Base-by-base conservation (phyloP, 2,888 invertebrate genomes). In the Gastrophysa polygoni region DNA sequence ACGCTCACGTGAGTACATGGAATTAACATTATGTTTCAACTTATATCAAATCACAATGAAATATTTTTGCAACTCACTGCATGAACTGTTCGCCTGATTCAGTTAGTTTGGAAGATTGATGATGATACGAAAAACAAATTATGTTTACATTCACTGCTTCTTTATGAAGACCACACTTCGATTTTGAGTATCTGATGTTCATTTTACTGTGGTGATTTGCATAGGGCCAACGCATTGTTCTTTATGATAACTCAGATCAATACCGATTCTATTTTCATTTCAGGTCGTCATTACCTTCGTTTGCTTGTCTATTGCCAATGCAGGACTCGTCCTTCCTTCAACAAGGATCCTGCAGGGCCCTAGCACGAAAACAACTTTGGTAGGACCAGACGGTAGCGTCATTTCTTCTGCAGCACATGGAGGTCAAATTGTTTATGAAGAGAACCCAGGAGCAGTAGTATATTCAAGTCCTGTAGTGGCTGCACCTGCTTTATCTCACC, bases 281-380 rank as follows among this genome's bases (percentile, higher is more conserved):
- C 46, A 63, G 74, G 69, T 72, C 59, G 62, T 74, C 50, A 66
- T 71, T 46, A 67, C 74, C 61, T 69, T 74, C 56, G 76, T 69
- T 60, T 69, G 70, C 57, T 65, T 75, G 67, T 74, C 74, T 47
- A 68, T 63, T 21, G 66, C 72, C 58, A 69, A 71, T 47, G 74
- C 66, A 17, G 43, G 43, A 43, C 1, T 24, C 34, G 3, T 54
- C 24, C 59, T 59, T 24, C 68, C 67, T 18, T 71, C 75, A 14
- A 70, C 71, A 1, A 66, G 66, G 38, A 67, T 77, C 49, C 61
- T 77, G 20, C 77, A 76, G 68, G 76, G 76, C 61, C 76, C 76
- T 10, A 75, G 75, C 69, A 64, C 69, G 51, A 74, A 69, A 49
- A 67, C 73, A 11, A 75, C 74, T 18, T 57, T 75, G 5, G 68